phyloP scores from a whole-genome alignment of 2,113 vertebrate species.

The Oncorhynchus masou region DNA sequence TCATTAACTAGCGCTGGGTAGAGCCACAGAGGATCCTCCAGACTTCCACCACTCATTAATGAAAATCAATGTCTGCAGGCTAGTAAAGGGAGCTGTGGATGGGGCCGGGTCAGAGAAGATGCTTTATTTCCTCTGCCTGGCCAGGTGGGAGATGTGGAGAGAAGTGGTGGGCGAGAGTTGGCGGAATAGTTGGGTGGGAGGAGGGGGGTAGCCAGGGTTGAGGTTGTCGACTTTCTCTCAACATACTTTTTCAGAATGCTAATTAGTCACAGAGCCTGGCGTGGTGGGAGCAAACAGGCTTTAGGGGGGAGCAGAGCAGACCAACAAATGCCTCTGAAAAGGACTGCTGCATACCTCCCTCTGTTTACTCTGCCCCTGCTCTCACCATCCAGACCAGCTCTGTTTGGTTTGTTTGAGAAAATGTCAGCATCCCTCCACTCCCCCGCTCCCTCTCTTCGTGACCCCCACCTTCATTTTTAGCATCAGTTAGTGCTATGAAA shows the following conservation, averaged over 20 bases:
- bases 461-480: neutral
- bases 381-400: neutral
- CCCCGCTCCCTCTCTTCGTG: neutral
- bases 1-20: neutral
- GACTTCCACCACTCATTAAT: neutral
- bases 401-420: neutral
- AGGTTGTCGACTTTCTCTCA: neutral
- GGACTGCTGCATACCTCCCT: too few species aligned
- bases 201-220: neutral
- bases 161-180: neutral
- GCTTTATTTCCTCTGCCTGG: neutral
- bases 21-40: neutral
- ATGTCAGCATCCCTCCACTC: neutral
- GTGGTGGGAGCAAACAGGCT: too few species aligned
- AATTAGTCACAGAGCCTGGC: too few species aligned
- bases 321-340: too few species aligned
- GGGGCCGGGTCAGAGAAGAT: neutral
- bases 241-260: too few species aligned
- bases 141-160: neutral
- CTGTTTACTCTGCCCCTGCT: too few species aligned
- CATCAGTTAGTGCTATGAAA: neutral
- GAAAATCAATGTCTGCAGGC: neutral
- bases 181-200: neutral
- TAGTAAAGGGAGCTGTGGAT: neutral
- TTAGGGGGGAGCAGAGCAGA: too few species aligned